Evolutionary conservation across 2,888 invertebrate species (phyloP).

Genomic region (Lycaena phlaeas): DNA sequence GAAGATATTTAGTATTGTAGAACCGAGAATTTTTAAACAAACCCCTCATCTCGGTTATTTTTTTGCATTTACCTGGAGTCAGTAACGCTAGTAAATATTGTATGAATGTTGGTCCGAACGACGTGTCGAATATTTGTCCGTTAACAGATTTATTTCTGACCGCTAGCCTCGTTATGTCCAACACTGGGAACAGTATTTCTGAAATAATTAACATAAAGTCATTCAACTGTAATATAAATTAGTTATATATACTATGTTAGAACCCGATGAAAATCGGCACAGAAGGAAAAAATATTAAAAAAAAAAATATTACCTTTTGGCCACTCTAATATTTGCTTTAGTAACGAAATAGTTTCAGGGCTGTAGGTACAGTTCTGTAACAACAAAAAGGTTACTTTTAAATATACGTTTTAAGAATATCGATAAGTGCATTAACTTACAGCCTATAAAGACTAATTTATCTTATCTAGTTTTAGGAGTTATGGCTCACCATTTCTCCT

Average conservation of each 20-base stretch:
- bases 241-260: too few relatives aligned
- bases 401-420: too few relatives aligned
- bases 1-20: too few relatives aligned
- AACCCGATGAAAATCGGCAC: too few relatives aligned
- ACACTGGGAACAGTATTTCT: slow-evolving; percentile 88
- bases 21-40: too few relatives aligned
- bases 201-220: slow-evolving; percentile 35
- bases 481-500: slow-evolving; percentile 68
- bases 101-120: slow-evolving; percentile 48
- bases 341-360: slow-evolving; percentile 61
- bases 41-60: too few relatives aligned
- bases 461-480: too few relatives aligned
- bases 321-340: slow-evolving; percentile 80
- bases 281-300: background rate
- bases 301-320: slow-evolving; percentile 72
- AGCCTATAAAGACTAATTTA: too few relatives aligned
- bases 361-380: slow-evolving; percentile 48
- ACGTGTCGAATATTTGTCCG: slow-evolving; percentile 50
- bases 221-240: too few relatives aligned
- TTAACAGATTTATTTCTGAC: slow-evolving; percentile 79
- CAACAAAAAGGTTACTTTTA: too few relatives aligned
- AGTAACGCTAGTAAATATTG: slow-evolving; percentile 46
- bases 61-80: slow-evolving; percentile 50
- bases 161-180: slow-evolving; percentile 90
- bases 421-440: too few relatives aligned